Evolutionary conservation across 1,140 invertebrate genomes (phyloP), one percentile per base, ranked within the genome.

Genomic region (Cryptotermes secundus): DNA sequence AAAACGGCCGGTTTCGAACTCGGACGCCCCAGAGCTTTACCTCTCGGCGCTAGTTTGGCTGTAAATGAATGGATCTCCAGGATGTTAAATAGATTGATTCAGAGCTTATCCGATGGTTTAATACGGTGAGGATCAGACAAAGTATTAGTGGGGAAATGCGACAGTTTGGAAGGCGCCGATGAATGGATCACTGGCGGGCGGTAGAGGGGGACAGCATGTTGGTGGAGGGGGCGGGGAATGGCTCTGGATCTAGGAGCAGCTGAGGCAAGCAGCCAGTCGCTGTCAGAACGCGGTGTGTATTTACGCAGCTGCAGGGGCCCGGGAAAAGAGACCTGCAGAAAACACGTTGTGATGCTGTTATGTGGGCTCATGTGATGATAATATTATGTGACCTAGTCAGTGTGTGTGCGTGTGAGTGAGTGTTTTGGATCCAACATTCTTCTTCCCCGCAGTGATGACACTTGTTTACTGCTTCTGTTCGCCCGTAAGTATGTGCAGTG

Each of bases 381-480:
- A 22, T n/a, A 6, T 31, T 6, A 31, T 72, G 59, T 72, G 59
- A 72, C 59, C 59, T 72, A 10, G n/a, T 72, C 10, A n/a, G 59
- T 72, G n/a, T 72, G 59, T 72, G n/a, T 72, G n/a, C 26, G 59
- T 72, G 59, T 72, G 26, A n/a, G 59, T 72, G 59, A 72, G 59
- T 72, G 26, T 72, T 19, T 38, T 38, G 4, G 12, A 38, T 38
- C 38, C 12, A 38, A 38, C 4, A 38, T 38, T n/a, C n/a, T n/a
- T n/a, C 38, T 59, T 7, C 31, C 26, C 59, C 16, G 59, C 9
- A 14, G 26, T 72, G 26, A 72, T 72, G 59, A 26, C 59, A n/a
- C 26, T 31, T 16, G 9, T n/a, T 72, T 7, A 9, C 59, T 31
- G n/a, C 59, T n/a, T 72, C 26, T 31, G 26, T 10, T 72, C 59